Evolutionary conservation across 2,797 vertebrate genomes (phyloP), one percentile per base, ranked within the genome.

Genomic region (Sebastes aleutianus): DNA sequence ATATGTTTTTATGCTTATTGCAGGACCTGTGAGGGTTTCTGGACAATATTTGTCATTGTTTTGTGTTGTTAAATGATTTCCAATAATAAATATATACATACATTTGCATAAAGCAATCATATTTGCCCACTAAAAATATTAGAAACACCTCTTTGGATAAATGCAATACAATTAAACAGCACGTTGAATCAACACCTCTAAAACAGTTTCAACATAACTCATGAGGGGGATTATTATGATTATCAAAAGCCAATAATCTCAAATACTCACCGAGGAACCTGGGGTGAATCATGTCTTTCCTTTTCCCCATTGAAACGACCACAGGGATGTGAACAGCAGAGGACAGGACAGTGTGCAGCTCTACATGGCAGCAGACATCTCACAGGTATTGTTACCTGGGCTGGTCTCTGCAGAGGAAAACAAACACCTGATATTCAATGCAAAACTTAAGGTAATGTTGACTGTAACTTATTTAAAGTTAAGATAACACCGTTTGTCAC

Each of bases 231-330:
- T 39, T 47, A 47, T 47, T 47, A 7, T 47, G 43, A 47, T 47
- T 1, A 39, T 47, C 43, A 47, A 47, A 47, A 18, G 9, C 5
- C 0, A 74, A 3, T 22, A 53, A 18, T 58, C 7, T 3, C 4
- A 39, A 14, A 39, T 36, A 90, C 94, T 94, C 78, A 96, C 96
- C 91, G 4, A 94, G 88, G 78, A 95, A 95, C 83, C 94, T 94
- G 83, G 94, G 93, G 62, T 94, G 94, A 70, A 95, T 95, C 94
- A 96, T 94, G 70, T 96, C 96, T 90, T 96, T 96, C 74, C 94
- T 95, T 90, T 96, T 96, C 77, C 96, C 96, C 96, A 96, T 96
- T 89, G 86, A 87, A 83, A 16, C 78, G 27, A 74, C 9, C 8
- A 54, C 31, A 22, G 24, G 20, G 32, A 50, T 4, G 43, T 53